Evolutionary conservation across 2,888 invertebrate species (phyloP), one percentile per base, ranked within the genome.

Genomic region (Papilio gigon): DNA sequence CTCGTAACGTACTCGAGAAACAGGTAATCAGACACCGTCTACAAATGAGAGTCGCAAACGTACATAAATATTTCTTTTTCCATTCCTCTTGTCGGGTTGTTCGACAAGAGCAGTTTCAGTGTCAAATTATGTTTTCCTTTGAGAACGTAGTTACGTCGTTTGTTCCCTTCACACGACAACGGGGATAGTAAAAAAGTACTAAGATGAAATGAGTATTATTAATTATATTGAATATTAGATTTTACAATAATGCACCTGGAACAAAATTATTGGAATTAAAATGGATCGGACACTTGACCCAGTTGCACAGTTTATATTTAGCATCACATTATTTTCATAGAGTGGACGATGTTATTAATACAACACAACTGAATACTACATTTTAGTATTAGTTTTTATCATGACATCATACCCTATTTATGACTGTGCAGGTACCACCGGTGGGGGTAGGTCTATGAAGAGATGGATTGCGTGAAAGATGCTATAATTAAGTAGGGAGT

Each of bases 11-110:
- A n/a, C n/a, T n/a, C n/a, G 0, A 40, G 22, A 35, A 27, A 61
- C 42, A 12, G 0, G 42, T 61, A 40, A 61, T 4, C 17, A 40
- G 17, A 44, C 42, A 17, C 42, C 40, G 40, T 20, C 27, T 9
- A 17, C 33, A 61, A 44, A 61, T 61, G 22, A 42, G 11, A 30
- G 60, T 37, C 25, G 42, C 40, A 42, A 27, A 44, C 42, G 61
- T 0, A 40, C 42, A 22, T 40, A 25, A n/a, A 58, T 35, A 58
- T 20, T 35, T 35, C 12, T 58, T 27, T 27, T 17, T 25, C 12
- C 17, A 35, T 35, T 20, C 5, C 17, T 35, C 30, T 58, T 17
- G 12, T 17, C 20, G 33, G 4, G 35, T 35, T 50, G 9, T 4
- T 17, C 17, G 35, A 58, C 12, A 56, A 56, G 35, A 25, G 20